These are phyloP conservation scores for Apostichopus japonicus DNA, from an alignment of 35 echinoderm and acorn worm species.

Conservation along the genomic window DNA sequence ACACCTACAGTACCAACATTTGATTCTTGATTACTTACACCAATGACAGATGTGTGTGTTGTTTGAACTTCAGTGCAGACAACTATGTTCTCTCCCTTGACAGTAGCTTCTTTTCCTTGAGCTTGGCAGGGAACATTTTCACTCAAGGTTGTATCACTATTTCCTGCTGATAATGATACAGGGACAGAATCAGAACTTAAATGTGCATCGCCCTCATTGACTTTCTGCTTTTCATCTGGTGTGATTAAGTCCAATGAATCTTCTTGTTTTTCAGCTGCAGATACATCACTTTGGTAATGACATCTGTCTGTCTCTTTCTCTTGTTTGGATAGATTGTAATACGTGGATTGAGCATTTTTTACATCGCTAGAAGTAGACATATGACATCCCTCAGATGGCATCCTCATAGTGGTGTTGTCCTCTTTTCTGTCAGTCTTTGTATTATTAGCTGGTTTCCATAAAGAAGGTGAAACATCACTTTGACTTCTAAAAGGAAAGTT, in stretches of 20 bases:
- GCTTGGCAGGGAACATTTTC: background rate
- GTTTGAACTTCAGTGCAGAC: background rate
- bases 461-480: background rate
- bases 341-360: background rate
- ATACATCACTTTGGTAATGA: background rate
- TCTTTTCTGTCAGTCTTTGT: background rate
- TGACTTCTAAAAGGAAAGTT: background rate
- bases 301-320: background rate
- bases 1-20: constrained; percentile 34
- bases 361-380: background rate
- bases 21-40: constrained; percentile 24
- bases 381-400: background rate
- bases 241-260: background rate
- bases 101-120: background rate
- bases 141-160: background rate
- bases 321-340: background rate
- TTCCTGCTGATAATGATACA: background rate
- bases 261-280: background rate
- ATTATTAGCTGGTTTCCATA: background rate
- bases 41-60: constrained; percentile 27
- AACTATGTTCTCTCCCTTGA: background rate
- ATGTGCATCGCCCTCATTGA: background rate
- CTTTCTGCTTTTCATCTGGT: background rate
- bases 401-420: background rate
- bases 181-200: background rate